Base-by-base conservation (phyloP, 2,888 invertebrate species). In the Alcis repandata region DNA sequence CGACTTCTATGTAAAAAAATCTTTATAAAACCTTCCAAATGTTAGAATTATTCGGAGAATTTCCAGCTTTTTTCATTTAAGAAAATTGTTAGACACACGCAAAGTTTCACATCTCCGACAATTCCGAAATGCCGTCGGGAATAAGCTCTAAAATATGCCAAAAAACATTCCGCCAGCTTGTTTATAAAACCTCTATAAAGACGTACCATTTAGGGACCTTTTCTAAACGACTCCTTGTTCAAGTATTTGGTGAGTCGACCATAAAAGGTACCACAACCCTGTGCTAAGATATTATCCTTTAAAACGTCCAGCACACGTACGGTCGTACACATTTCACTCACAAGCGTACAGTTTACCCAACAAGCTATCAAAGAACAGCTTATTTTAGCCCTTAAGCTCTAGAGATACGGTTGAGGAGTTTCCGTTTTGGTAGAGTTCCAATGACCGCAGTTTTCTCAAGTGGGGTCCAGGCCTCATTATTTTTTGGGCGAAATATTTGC, bases 381-480 rank as follows among this genome's bases (percentile, higher is more conserved):
- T 40, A 63, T 56, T 69, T 54, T 66, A 56, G 58, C 27, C 64
- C 66, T 46, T 71, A 64, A 68, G 7, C 67, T 13, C 15, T n/a
- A 20, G 52, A 9, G 17, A 60, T 69, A 73, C 38, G 68, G 65
- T 48, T 51, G 57, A 59, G 63, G n/a, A 48, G 32, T 43, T 43
- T 36, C 20, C 22, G 32, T 22, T 19, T n/a, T 33, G 51, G 38
- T 36, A 56, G 73, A 72, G 71, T 77, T 77, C 79, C 75, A 77
- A 67, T 70, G 68, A 67, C 72, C 71, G 65, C 73, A 69, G 74
- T 74, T 72, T 72, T 68, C 74, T 89, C 83, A 79, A 89, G 89
- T 87, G 83, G 78, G 89, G 88, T 88, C 84, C 79, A 79, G 68
- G 74, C 78, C 81, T 88, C 87, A 87, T 88, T 88, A 88, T 87